Evolutionary conservation across 1,140 invertebrate species (phyloP).

Genomic region (Pectinophora gossypiella): DNA sequence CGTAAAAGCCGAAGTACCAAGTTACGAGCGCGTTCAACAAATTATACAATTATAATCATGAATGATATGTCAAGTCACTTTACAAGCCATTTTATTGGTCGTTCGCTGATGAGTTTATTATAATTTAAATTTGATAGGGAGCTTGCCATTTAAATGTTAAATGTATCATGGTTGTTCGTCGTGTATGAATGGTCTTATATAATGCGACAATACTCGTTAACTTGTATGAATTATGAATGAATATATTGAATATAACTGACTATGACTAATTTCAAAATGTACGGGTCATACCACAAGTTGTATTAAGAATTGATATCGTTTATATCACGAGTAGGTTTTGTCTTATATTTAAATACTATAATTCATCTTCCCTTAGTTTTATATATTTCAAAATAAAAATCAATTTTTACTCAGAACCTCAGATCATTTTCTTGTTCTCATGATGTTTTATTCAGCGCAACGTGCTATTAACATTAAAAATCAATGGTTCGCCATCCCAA

Average conservation of each 20-base stretch:
- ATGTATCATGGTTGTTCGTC: not conserved
- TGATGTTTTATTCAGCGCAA: not conserved
- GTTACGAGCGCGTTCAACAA: not conserved
- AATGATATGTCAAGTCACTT: not conserved
- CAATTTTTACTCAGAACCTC: no score
- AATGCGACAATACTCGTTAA: not conserved
- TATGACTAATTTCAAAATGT: no score
- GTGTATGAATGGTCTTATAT: not conserved
- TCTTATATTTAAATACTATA: no score
- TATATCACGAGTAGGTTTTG: no score
- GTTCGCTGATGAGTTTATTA: no score
- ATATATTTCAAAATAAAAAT: no score
- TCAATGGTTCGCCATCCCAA: not conserved
- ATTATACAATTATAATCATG: not conserved
- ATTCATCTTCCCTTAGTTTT: no score
- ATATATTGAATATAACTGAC: no score
- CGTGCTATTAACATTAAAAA: not conserved
- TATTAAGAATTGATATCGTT: no score
- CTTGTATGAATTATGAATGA: not conserved
- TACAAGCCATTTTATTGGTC: not conserved
- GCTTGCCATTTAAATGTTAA: not conserved
- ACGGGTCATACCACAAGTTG: no score
- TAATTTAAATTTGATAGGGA: not conserved
- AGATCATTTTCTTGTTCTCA: not conserved
- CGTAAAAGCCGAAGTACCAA: slow-evolving; percentile 32